Base-by-base conservation (phyloP, 2,888 invertebrate species). In the Calliopum simillimum region DNA sequence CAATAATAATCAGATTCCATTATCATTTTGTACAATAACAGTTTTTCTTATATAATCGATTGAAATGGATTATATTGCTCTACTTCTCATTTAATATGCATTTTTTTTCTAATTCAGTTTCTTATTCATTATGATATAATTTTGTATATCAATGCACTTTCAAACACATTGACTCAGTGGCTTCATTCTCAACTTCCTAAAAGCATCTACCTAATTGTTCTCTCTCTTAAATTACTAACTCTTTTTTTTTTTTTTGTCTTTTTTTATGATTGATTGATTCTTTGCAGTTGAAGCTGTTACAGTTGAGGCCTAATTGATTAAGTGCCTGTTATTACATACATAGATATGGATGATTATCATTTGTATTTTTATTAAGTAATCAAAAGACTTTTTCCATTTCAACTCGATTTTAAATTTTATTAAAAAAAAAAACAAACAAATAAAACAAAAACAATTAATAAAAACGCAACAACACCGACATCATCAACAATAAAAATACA, bases 241-340 rank as follows among this genome's bases (percentile, higher is more conserved):
- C 77, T 77, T 33, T 33, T 33, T 33, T 33, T 33, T 33, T 33
- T 72, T 72, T 79, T 77, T 79, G 78, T 77, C 73, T 82, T 74
- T 74, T 76, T 84, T 82, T 83, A 84, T 80, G 79, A 83, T 83
- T 84, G 79, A 84, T 85, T 83, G 76, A 85, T 81, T 85, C 84
- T 83, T 86, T 85, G 79, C 85, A 85, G 85, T 84, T 82, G 82
- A 82, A 81, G 82, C 82, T 81, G 83, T 82, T 83, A 85, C 84
- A 80, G 82, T 83, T 82, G 86, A 82, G 79, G 83, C 82, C 84
- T 84, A 83, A 85, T 80, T 80, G 81, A 80, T 81, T 80, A 78
- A 74, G 76, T 80, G 81, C 81, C 81, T 80, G 81, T 76, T 81
- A 78, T 33, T 33, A 33, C 33, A 33, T 33, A 33, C 33, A 33